Conservation (phyloP, 2,113 vertebrate species). For the Nestor notabilis region DNA sequence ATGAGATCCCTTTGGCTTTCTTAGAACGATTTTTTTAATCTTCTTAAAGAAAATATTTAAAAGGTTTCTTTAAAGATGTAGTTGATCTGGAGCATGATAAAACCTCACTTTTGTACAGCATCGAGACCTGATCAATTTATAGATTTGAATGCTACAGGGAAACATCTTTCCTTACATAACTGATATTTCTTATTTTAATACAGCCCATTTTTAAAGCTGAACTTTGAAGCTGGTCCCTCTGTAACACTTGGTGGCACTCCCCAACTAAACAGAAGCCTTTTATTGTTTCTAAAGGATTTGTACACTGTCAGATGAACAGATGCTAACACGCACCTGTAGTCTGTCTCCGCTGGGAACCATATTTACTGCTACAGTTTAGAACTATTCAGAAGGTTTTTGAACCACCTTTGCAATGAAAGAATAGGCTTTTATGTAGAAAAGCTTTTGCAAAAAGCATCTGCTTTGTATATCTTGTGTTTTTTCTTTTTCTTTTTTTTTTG, state of each 20-base stretch:
- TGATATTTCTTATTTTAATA: conserved; percentile 17
- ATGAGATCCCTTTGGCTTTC: not conserved
- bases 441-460: conserved; percentile 12
- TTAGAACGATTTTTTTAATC: not conserved
- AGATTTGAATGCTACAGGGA: not conserved
- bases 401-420: not conserved
- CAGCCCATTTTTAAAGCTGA: not conserved
- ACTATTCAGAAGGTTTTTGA: not conserved
- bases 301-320: conserved; percentile 2
- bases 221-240: not conserved
- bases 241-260: not conserved
- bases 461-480: conserved; percentile 28
- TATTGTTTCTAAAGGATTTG: conserved; percentile 19
- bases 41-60: not conserved
- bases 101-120: not conserved
- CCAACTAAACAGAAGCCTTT: not conserved
- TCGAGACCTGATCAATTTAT: not conserved
- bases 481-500: not conserved
- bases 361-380: not conserved
- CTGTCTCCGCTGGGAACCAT: not conserved
- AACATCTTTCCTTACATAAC: not conserved
- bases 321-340: not conserved
- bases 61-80: not conserved
- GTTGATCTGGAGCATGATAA: not conserved
- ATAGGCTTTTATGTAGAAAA: not conserved